Base-by-base conservation (phyloP, 2,888 invertebrate species). In the Tortrix viridana region DNA sequence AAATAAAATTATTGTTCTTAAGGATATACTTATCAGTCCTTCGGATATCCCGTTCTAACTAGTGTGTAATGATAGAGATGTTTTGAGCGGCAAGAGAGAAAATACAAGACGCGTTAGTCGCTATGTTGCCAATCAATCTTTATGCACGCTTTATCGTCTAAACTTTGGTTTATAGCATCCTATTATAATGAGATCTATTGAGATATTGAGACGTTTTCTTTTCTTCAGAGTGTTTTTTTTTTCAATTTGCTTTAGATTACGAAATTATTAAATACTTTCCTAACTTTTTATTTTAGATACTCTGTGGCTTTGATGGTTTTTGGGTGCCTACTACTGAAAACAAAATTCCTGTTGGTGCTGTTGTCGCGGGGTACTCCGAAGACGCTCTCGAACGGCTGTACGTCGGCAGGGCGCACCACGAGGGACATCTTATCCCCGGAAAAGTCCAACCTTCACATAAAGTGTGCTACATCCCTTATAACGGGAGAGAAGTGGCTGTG, bases 401-500 rank as follows among this genome's bases (percentile, higher is more conserved):
- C 22, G 22, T 63, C 4, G 63, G 63, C 22, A 52, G 63, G 41
- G 53, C 53, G 22, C 47, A 48, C 6, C 26, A 53, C n/a, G 58
- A 63, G n/a, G 63, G 63, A 0, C 41, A 63, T 12, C 53, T 63
- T 0, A 63, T 96, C 72, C 96, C 96, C 58, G 96, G 96, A 41
- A 96, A 96, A 84, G 78, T 73, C 3, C 67, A 69, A n/a, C 65
- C 72, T 1, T 93, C 95, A 22, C 96, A 96, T 75, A 94, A 94
- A 41, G 93, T 93, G 0, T 93, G 94, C 67, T 96, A 96, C 76
- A 84, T 96, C 14, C 87, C 96, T 54, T 96, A 58, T 46, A 43
- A 69, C 23, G 68, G 66, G 3, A 47, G 55, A 22, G 70, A 69
- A 50, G 49, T 71, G 14, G 46, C 37, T 1, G 55, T 65, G 48